Percentiles rank a stretch among this genome's conserved stretches.
phyloP scores from a whole-genome alignment of 2,797 vertebrate species.

The Allobates femoralis region DNA sequence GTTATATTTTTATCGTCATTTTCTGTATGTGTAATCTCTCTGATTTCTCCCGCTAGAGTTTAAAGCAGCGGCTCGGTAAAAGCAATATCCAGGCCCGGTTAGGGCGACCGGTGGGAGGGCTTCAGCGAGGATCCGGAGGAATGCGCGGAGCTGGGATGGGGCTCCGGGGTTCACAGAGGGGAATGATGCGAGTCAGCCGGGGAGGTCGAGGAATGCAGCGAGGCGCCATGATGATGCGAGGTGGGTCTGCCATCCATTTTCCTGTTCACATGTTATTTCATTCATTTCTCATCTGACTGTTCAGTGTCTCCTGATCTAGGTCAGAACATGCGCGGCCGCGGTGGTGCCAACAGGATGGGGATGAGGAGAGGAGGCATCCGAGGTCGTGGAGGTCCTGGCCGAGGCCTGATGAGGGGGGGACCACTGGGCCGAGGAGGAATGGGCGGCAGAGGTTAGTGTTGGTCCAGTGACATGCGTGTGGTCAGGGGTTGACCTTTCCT shows the following conservation, averaged over 20 bases:
- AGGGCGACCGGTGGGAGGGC: conserved; percentile 84
- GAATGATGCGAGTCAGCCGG: conserved; percentile 83
- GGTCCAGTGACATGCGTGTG: not conserved
- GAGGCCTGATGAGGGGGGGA: conserved; percentile 78
- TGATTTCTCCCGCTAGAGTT: conserved; percentile 83
- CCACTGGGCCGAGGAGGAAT: conserved; percentile 80
- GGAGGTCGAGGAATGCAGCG: conserved; percentile 82
- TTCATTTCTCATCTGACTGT: conserved; percentile 48
- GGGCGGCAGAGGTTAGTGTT: conserved; percentile 82
- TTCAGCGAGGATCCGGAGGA: conserved; percentile 82
- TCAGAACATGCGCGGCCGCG: conserved; percentile 82
- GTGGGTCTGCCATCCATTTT: conserved; percentile 70
- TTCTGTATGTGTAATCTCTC: not conserved
- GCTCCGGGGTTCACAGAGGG: conserved; percentile 85
- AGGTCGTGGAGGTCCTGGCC: conserved; percentile 83
- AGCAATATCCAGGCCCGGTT: conserved; percentile 96
- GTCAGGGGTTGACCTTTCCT: not conserved
- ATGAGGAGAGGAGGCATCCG: conserved; percentile 85
- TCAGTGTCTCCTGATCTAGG: conserved; percentile 66
- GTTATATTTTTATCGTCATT: not conserved
- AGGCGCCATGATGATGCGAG: conserved; percentile 87
- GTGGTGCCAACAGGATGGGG: conserved; percentile 80
- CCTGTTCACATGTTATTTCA: not conserved
- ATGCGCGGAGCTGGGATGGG: conserved; percentile 81
- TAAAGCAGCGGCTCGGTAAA: conserved; percentile 96